Percentiles rank a stretch among this genome's conserved stretches.
These are phyloP conservation scores for Poeciliopsis paucimaculata DNA, from an alignment of 2,797 vertebrate genomes.

Conservation along the genomic window DNA sequence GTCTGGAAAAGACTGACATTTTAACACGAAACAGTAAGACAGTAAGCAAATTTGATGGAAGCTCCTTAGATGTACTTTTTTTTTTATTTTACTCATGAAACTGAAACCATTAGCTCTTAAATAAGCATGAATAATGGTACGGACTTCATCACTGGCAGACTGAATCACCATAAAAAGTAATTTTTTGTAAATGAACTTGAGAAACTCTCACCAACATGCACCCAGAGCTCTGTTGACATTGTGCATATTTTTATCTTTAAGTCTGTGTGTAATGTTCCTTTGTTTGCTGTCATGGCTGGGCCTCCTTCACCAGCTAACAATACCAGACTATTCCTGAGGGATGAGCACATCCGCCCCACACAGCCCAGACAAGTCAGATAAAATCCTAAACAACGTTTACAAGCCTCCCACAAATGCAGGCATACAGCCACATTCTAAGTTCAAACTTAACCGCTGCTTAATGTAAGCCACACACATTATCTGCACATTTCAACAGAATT, in stretches of 20 bases:
- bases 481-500: constrained; percentile 3
- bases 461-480: constrained; percentile 27
- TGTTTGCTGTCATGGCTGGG: constrained; percentile 72
- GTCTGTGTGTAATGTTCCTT: constrained; percentile 48
- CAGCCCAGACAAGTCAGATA: constrained; percentile 65
- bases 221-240: constrained; percentile 61
- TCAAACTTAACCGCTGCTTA: constrained; percentile 2
- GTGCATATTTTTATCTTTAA: constrained; percentile 70
- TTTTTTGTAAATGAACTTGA: constrained; percentile 11
- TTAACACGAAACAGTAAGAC: not conserved
- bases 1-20: not conserved
- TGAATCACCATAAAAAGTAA: not conserved
- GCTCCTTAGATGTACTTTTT: not conserved
- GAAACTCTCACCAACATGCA: constrained; percentile 31
- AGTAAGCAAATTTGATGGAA: not conserved
- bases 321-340: constrained; percentile 78
- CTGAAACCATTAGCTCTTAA: not conserved
- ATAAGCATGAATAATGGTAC: not conserved
- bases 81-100: not conserved
- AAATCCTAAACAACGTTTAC: constrained; percentile 49
- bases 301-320: constrained; percentile 77
- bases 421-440: constrained; percentile 37
- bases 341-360: constrained; percentile 78
- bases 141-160: not conserved
- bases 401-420: constrained; percentile 37